Evolutionary conservation across 2,797 vertebrate genomes (phyloP), one percentile per base, ranked within the genome.

Genomic region (Eupleurogrammus muticus): DNA sequence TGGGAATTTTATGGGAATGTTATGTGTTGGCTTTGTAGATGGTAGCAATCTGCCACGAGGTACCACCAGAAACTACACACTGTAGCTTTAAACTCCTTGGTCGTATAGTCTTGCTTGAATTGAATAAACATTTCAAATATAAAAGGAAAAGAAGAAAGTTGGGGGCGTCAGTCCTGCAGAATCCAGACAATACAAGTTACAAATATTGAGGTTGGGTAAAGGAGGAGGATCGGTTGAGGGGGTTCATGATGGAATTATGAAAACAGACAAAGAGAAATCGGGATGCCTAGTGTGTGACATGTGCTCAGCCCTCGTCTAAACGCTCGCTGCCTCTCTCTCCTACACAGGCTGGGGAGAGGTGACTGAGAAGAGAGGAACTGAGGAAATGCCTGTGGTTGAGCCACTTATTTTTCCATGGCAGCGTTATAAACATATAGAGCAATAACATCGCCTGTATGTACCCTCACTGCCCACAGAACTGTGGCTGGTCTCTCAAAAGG

Each of bases 371-470:
- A 61, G 77, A 74, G 81, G 81, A 53, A 35, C 77, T 32, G 57
- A 85, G 89, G 89, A 87, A 89, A 87, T 89, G 83, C 90, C 86
- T 91, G 88, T 82, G 86, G 88, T 77, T 0, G 8, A 56, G 71
- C 69, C 75, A 79, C 82, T 81, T 85, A 77, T 86, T 88, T 90
- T 90, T 91, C 86, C 86, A 84, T 73, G 81, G 86, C 83, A 78
- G 87, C 55, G 66, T 86, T 87, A 79, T 89, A 90, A 90, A 90
- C 90, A 89, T 84, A 88, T 83, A 82, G 79, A 73, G 79, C 63
- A 82, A 79, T 70, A 78, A 80, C 80, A 73, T 86, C 83, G 88
- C 71, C 54, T 83, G 82, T 64, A 75, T 73, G 81, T 73, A 19
- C 70, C 64, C 77, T 17, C 69, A 35, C 64, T 55, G 56, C 77